Evolutionary conservation across 2,113 vertebrate species (phyloP).

Genomic region (Aleadryas rufinucha): DNA sequence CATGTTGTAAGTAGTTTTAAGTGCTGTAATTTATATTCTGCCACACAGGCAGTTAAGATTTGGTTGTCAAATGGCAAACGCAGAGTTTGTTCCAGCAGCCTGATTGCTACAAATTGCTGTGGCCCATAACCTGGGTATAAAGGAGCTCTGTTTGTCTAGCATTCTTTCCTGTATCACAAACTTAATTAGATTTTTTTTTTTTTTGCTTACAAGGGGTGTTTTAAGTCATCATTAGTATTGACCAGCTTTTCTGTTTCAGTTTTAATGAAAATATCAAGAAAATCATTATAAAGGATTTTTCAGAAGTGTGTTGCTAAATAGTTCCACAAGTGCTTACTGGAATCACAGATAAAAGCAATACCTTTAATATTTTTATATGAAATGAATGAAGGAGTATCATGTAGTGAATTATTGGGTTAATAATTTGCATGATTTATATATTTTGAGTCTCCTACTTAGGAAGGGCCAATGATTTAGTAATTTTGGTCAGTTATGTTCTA

Average conservation of each 20-base stretch:
- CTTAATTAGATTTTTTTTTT: neutral
- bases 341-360: neutral
- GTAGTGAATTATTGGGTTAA: neutral
- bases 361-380: neutral
- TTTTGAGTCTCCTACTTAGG: neutral
- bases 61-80: conserved; percentile 47
- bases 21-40: conserved; percentile 10
- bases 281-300: neutral
- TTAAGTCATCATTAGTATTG: neutral
- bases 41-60: conserved; percentile 55
- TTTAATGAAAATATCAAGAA: neutral
- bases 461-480: neutral
- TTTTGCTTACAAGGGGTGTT: neutral
- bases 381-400: neutral
- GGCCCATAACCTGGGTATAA: neutral
- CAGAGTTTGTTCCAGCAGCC: conserved; percentile 59
- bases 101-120: neutral
- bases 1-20: neutral
- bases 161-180: neutral
- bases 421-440: neutral
- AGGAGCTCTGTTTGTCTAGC: neutral
- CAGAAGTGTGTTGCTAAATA: neutral
- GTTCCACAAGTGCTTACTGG: neutral
- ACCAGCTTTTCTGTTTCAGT: neutral
- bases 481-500: neutral